phyloP scores from a whole-genome alignment of 2,797 vertebrate genomes.

The Glossophaga mutica region DNA sequence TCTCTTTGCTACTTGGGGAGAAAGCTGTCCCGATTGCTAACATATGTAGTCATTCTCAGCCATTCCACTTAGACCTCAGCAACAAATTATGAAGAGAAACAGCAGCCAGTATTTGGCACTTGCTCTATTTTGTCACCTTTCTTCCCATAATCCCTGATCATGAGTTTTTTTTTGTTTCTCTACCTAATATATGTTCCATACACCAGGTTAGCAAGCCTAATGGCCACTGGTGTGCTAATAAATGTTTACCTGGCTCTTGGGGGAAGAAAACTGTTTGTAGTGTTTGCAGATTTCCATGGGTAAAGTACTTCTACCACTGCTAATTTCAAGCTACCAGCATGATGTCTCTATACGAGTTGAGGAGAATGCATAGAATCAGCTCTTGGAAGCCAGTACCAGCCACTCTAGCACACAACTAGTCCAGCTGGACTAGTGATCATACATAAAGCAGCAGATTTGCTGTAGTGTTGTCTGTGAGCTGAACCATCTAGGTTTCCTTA shows the following conservation, averaged over 20 bases:
- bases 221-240: background rate
- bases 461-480: background rate
- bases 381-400: background rate
- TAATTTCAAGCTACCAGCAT: background rate
- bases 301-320: background rate
- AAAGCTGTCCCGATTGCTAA: background rate
- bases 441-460: background rate
- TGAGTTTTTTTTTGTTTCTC: background rate
- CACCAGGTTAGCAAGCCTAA: background rate
- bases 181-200: background rate
- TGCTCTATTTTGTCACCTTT: background rate
- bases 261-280: background rate
- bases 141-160: background rate
- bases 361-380: background rate
- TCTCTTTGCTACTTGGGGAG: background rate
- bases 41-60: background rate
- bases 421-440: background rate
- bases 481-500: background rate
- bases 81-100: background rate
- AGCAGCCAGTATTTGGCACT: background rate
- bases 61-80: background rate
- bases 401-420: background rate
- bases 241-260: background rate
- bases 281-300: background rate
- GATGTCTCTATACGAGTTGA: background rate